These are phyloP conservation scores for Etheostoma spectabile DNA, from an alignment of 2,113 vertebrate genomes.

Conservation along the genomic window DNA sequence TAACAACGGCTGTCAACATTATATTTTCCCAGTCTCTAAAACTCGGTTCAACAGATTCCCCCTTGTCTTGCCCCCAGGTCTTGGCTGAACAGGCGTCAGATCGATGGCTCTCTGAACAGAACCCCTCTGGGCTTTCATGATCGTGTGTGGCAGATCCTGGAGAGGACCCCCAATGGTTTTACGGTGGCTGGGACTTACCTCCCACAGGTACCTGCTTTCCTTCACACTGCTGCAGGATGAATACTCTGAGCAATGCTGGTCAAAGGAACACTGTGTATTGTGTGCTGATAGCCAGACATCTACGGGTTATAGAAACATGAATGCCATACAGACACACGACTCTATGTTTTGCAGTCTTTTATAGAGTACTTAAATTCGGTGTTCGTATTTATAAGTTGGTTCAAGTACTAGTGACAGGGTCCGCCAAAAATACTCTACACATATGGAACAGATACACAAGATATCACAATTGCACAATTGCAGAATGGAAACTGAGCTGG, in stretches of 20 bases:
- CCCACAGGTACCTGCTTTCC: conserved; percentile 90
- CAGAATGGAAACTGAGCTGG: too few species aligned
- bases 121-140: conserved; percentile 96
- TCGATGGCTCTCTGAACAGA: conserved; percentile 94
- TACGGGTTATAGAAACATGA: too few species aligned
- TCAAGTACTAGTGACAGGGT: too few species aligned
- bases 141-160: conserved; percentile 97
- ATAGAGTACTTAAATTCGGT: too few species aligned
- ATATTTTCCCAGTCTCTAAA: conserved; percentile 1
- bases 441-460: too few species aligned
- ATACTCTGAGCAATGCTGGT: background rate
- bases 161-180: conserved; percentile 92
- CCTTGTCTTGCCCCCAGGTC: conserved; percentile 78
- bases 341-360: too few species aligned
- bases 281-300: too few species aligned
- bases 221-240: background rate
- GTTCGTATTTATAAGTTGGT: too few species aligned
- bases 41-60: conserved; percentile 8
- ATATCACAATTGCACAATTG: too few species aligned
- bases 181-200: conserved; percentile 89
- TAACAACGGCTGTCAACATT: background rate
- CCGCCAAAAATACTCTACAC: too few species aligned
- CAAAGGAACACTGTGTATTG: background rate
- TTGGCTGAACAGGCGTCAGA: conserved; percentile 94
- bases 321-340: too few species aligned